Conservation (phyloP, 2,113 vertebrate species). For the Malurus elegans region DNA sequence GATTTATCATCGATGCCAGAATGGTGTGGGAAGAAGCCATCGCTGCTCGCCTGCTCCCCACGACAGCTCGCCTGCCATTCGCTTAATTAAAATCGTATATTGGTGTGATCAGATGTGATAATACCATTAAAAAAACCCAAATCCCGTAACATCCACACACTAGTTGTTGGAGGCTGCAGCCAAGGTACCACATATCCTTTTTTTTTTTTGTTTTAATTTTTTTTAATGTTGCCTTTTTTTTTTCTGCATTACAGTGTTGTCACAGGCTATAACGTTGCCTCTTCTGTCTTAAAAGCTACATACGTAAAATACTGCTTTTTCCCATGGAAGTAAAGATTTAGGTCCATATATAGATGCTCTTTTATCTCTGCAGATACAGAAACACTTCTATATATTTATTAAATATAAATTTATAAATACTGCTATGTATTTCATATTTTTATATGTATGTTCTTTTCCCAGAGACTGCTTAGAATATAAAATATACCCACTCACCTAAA, state of each 20-base stretch:
- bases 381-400: background rate
- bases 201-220: background rate
- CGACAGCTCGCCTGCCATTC: background rate
- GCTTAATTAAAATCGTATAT: background rate
- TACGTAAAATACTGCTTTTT: background rate
- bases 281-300: background rate
- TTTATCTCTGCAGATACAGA: background rate
- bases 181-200: background rate
- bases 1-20: background rate
- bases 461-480: background rate
- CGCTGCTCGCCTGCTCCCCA: background rate
- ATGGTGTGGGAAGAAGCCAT: background rate
- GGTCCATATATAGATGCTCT: background rate
- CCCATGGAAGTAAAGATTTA: background rate
- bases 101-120: background rate
- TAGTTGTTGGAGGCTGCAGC: constrained; percentile 1
- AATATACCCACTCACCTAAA: background rate
- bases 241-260: background rate
- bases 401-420: background rate
- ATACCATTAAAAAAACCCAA: background rate
- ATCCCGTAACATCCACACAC: background rate
- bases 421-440: background rate
- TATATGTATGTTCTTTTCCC: background rate
- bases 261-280: background rate
- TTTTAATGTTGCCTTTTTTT: background rate